phyloP scores from a whole-genome alignment of 1,140 invertebrate genomes.

The Drosophila virilis region DNA sequence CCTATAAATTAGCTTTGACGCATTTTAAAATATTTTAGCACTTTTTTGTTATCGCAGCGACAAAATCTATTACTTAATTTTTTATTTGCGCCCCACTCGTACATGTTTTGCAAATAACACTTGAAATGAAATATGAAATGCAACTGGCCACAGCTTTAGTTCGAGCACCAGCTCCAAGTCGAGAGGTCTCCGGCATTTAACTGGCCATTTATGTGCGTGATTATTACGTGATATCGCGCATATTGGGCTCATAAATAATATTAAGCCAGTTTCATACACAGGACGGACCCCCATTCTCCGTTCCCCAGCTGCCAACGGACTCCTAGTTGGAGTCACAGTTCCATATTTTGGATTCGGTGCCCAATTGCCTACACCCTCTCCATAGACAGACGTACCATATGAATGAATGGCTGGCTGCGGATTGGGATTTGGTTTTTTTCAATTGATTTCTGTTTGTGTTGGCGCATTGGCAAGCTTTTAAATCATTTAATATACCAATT shows the following conservation, averaged over 20 bases:
- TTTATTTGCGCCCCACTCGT: constrained; percentile 65
- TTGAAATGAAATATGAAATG: constrained; percentile 80
- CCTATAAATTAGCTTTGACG: constrained; percentile 75
- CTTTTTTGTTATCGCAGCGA: constrained; percentile 77
- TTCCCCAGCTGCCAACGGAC: not conserved
- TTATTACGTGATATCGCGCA: constrained; percentile 80
- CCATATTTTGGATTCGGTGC: constrained; percentile 44
- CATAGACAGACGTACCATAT: constrained; percentile 27
- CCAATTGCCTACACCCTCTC: constrained; percentile 60
- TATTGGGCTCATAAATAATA: constrained; percentile 78
- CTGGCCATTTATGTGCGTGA: constrained; percentile 82
- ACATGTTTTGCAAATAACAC: constrained; percentile 76
- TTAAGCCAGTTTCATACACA: constrained; percentile 69
- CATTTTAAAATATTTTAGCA: constrained; percentile 82
- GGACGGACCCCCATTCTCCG: not conserved
- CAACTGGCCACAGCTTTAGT: constrained; percentile 41
- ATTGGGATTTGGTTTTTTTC: constrained; percentile 24
- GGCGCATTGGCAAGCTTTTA: constrained; percentile 70
- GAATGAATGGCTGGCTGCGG: constrained; percentile 43
- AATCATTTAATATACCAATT: constrained; percentile 83
- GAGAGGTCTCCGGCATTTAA: constrained; percentile 64
- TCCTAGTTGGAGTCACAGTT: constrained; percentile 44
- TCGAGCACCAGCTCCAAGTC: constrained; percentile 12
- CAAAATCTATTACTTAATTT: constrained; percentile 83
- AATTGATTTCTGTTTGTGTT: constrained; percentile 81